phyloP scores from a whole-genome alignment of 2,888 invertebrate genomes.

The Apodemia zela region DNA sequence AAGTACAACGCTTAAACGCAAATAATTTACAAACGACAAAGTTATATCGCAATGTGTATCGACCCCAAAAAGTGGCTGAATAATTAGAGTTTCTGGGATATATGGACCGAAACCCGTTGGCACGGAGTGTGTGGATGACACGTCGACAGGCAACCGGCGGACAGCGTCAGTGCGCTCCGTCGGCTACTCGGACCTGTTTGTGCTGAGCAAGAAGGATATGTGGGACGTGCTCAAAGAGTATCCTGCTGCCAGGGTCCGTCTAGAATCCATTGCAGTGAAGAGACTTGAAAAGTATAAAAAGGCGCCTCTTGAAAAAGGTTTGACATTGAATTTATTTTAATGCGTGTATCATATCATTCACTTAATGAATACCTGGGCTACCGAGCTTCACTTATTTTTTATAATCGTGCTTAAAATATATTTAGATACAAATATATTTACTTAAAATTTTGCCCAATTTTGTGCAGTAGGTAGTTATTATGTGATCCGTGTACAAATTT shows the following conservation, averaged over 20 bases:
- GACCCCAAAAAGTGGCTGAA: conserved; percentile 25
- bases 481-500: no score
- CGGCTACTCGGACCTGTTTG: conserved; percentile 99
- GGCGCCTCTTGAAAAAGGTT: conserved; percentile 95
- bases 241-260: conserved; percentile 94
- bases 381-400: no score
- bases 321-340: conserved; percentile 26
- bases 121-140: conserved; percentile 80
- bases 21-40: neutral
- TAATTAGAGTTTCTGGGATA: conserved; percentile 46
- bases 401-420: no score
- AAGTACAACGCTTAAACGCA: neutral
- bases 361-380: no score
- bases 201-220: conserved; percentile 99
- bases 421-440: no score
- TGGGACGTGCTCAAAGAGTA: conserved; percentile 99
- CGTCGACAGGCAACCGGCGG: conserved; percentile 94
- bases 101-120: conserved; percentile 65
- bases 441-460: no score
- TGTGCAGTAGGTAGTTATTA: no score
- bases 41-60: neutral
- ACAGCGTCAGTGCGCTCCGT: conserved; percentile 99
- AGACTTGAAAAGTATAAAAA: conserved; percentile 98
- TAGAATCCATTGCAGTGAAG: conserved; percentile 98
- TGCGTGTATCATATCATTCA: no score